These are phyloP conservation scores for Hoplodrina blanda DNA, from an alignment of 2,888 invertebrate species.

Conservation along the genomic window DNA sequence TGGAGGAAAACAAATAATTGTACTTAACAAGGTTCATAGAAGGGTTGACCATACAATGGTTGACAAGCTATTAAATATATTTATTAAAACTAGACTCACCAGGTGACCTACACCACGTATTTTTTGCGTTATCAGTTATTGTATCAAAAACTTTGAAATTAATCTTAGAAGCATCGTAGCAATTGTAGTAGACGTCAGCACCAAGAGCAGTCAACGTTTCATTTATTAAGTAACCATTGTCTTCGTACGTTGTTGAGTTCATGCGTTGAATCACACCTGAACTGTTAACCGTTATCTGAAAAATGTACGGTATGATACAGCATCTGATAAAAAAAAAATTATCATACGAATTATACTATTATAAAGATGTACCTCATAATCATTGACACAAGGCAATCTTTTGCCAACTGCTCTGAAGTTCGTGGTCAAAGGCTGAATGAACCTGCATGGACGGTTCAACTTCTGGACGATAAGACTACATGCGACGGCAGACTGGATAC, in stretches of 20 bases:
- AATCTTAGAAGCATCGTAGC: conserved; percentile 71
- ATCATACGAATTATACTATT: neutral
- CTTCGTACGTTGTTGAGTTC: conserved; percentile 83
- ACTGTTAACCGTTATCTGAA: conserved; percentile 75
- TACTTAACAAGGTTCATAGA: neutral
- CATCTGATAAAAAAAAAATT: neutral
- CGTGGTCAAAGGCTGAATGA: conserved; percentile 91
- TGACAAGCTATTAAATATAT: no score
- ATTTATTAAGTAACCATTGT: conserved; percentile 82
- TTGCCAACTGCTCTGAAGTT: conserved; percentile 91
- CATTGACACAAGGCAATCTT: conserved; percentile 81
- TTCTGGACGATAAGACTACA: conserved; percentile 92
- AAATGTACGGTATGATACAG: neutral
- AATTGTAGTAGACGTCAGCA: conserved; percentile 65
- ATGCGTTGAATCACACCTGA: conserved; percentile 88
- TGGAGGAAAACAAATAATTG: neutral
- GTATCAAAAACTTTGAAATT: conserved; percentile 69
- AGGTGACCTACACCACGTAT: conserved; percentile 76
- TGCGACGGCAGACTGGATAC: conserved; percentile 89
- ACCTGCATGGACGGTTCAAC: conserved; percentile 91
- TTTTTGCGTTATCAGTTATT: conserved; percentile 75
- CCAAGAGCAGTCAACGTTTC: conserved; percentile 65
- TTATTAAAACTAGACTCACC: conserved; percentile 59
- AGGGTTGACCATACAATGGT: neutral
- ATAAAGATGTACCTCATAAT: conserved; percentile 82